Evolutionary conservation across 2,113 vertebrate species (phyloP).

Genomic region (Spermophilus dauricus): DNA sequence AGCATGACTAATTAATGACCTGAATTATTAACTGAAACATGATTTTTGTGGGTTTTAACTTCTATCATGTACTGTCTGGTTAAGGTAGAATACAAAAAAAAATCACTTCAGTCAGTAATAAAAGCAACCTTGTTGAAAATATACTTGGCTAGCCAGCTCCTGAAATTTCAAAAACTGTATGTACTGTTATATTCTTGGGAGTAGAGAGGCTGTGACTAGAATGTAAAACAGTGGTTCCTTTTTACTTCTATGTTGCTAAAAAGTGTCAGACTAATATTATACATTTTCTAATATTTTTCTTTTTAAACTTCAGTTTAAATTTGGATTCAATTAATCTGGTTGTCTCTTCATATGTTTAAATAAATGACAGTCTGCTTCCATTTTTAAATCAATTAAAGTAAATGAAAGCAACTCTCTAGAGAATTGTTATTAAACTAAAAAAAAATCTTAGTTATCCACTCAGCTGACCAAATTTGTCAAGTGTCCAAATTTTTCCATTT

Average conservation of each 20-base stretch:
- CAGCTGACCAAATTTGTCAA: neutral
- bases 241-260: neutral
- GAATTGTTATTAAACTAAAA: neutral
- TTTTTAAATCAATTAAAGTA: slow-evolving; percentile 35
- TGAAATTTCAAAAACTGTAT: slow-evolving; percentile 34
- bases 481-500: neutral
- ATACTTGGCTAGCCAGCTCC: neutral
- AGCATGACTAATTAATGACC: neutral
- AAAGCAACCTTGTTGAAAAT: slow-evolving; percentile 12
- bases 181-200: neutral
- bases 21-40: neutral
- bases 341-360: neutral
- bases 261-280: neutral
- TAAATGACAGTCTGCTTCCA: neutral
- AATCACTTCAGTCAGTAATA: neutral
- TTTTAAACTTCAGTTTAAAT: slow-evolving; percentile 34
- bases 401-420: neutral
- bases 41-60: slow-evolving; percentile 15
- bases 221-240: neutral
- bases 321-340: neutral
- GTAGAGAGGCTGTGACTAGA: neutral
- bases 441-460: neutral
- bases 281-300: neutral
- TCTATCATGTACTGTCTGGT: neutral
- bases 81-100: neutral